Percentiles rank a stretch among this genome's conserved stretches.
phyloP scores from a whole-genome alignment of 2,113 vertebrate genomes.

The Stictonetta naevosa region DNA sequence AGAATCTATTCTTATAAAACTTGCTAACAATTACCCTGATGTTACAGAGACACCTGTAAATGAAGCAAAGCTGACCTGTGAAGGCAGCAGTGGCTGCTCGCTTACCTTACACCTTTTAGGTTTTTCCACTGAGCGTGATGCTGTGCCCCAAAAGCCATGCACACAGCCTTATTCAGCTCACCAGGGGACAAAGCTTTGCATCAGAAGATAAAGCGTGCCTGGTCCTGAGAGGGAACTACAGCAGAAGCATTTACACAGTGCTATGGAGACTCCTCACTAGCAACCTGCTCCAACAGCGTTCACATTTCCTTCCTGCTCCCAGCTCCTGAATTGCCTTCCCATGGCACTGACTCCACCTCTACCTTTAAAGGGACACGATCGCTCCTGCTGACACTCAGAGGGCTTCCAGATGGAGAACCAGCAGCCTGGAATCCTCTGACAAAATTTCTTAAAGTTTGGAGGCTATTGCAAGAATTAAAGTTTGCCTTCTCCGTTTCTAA shows the following conservation, averaged over 20 bases:
- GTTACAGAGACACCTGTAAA: background rate
- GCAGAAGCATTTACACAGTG: background rate
- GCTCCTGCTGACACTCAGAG: background rate
- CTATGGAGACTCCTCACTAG: background rate
- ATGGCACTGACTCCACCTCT: background rate
- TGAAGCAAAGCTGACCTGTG: background rate
- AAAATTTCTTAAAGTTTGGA: background rate
- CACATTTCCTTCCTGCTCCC: slow-evolving; percentile 32
- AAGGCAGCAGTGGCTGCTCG: background rate
- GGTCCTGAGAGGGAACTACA: background rate
- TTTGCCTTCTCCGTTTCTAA: background rate
- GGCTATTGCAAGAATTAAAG: background rate
- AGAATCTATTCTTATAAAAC: background rate
- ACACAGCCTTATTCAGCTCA: background rate
- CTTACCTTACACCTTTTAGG: background rate
- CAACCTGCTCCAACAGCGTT: background rate
- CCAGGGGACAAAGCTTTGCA: background rate
- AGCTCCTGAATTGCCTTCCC: background rate
- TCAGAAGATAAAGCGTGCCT: background rate
- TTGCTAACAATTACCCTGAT: background rate
- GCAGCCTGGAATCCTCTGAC: background rate
- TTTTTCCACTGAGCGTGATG: background rate
- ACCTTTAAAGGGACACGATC: background rate
- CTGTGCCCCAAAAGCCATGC: background rate
- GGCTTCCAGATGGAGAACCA: background rate